Base-by-base conservation (phyloP, 2,888 invertebrate species). In the Acanthococcus lagerstroemiae region DNA sequence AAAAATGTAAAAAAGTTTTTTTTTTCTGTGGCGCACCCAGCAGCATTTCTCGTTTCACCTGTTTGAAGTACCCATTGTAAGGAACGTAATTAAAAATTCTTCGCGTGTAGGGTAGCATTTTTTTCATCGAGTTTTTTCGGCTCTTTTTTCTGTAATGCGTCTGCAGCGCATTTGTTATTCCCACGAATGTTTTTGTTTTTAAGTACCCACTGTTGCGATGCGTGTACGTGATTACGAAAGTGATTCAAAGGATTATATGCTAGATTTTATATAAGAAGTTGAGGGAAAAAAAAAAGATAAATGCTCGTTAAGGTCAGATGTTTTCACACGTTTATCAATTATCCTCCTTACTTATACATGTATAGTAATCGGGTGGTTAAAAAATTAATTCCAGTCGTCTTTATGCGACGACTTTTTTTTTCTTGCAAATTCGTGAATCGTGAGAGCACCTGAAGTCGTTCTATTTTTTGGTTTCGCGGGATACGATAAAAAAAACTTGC, bases 141-240 rank as follows among this genome's bases (percentile, higher is more conserved):
- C 48, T 48, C 17, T 48, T 52, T 52, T 52, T 52, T 52, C 52
- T 52, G 9, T 37, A 37, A 37, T 37, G 37, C n/a, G 3, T 37
- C 12, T 24, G 7, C 22, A 24, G 21, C 15, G 24, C 22, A 22
- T 21, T 24, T 52, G 19, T 25, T 26, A 60, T 60, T 60, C 60
- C 48, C 60, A 60, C 60, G 60, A 48, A 21, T 60, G 60, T 60
- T 60, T 60, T 60, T 60, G 60, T 60, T 60, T 60, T 60, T 52
- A 52, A 52, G 48, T 60, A 27, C 21, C 27, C 50, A 22, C 15
- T 24, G 27, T 56, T 37, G 37, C 56, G 30, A 37, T 56, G 56
- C 37, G 60, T 48, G 60, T 60, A 27, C 60, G 60, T 60, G 60
- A 50, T 50, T 46, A 48, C 21, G 60, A 60, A 60, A 48, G 30